These are phyloP conservation scores for Lasioglossum villosulum DNA, from an alignment of 2,888 invertebrate genomes.

Conservation along the genomic window DNA sequence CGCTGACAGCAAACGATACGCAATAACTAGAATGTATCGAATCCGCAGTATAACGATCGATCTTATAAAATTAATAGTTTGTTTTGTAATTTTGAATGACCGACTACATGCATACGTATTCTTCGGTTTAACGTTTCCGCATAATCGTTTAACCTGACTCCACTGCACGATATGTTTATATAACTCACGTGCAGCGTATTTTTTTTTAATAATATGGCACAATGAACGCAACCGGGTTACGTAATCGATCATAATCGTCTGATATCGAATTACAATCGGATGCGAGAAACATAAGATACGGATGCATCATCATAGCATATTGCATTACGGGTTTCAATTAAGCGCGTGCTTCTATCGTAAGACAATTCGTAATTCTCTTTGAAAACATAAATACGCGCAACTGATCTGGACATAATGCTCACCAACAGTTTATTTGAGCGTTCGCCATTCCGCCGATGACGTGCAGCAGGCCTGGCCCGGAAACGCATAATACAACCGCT, in stretches of 20 bases:
- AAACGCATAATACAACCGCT: slow-evolving; percentile 95
- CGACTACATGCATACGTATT: too few species aligned
- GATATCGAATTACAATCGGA: slow-evolving; percentile 39
- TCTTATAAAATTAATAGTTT: neutral
- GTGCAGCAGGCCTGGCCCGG: slow-evolving; percentile 97
- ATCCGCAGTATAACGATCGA: neutral
- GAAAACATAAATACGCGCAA: neutral
- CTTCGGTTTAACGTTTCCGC: neutral
- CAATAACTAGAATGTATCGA: neutral
- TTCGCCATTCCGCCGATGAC: slow-evolving; percentile 98
- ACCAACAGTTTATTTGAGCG: slow-evolving; percentile 98
- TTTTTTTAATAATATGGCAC: slow-evolving; percentile 42
- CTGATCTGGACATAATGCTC: slow-evolving; percentile 45
- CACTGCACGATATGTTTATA: slow-evolving; percentile 17
- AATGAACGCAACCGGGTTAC: slow-evolving; percentile 37
- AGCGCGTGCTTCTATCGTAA: neutral
- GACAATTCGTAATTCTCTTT: neutral
- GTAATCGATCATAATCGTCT: slow-evolving; percentile 33
- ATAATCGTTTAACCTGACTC: neutral
- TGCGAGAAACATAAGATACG: slow-evolving; percentile 5
- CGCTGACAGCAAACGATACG: neutral
- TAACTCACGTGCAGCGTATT: slow-evolving; percentile 25
- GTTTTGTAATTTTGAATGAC: neutral
- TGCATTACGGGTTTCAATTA: neutral
- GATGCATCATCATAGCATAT: neutral